Evolutionary conservation across 2,888 invertebrate species (phyloP).

Genomic region (Balanococcus diminutus): DNA sequence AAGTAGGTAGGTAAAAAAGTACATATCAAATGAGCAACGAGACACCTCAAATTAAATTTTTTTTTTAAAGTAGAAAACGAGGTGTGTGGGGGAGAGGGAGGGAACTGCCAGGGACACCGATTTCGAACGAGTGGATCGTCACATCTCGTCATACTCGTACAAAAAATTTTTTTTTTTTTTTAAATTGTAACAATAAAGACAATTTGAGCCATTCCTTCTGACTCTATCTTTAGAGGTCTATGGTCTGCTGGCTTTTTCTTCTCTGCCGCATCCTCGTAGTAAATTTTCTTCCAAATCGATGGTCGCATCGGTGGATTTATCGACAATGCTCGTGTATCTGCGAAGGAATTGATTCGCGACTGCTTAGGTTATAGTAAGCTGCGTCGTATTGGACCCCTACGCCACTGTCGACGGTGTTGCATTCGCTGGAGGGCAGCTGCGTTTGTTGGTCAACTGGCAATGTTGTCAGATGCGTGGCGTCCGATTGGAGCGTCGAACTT

Average conservation of each 20-base stretch:
- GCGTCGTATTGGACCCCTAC: conserved; percentile 47
- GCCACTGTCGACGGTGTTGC: conserved; percentile 49
- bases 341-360: conserved; percentile 48
- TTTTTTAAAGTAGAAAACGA: too few species aligned
- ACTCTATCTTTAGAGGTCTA: neutral
- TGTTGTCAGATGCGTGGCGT: conserved; percentile 77
- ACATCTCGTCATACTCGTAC: too few species aligned
- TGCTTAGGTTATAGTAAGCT: conserved; percentile 44
- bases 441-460: conserved; percentile 70
- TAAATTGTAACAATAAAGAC: neutral
- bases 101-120: neutral
- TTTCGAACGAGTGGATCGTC: neutral
- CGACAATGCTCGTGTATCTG: conserved; percentile 36
- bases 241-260: neutral
- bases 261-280: neutral
- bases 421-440: conserved; percentile 59
- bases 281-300: too few species aligned
- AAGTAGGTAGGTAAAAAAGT: too few species aligned
- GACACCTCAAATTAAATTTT: neutral
- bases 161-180: too few species aligned
- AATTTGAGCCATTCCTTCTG: neutral
- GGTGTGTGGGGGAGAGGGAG: neutral
- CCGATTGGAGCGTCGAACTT: conserved; percentile 77
- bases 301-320: neutral
- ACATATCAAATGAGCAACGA: neutral